Evolutionary conservation across 1,140 invertebrate genomes (phyloP), one percentile per base, ranked within the genome.

Genomic region (Amphibalanus amphitrite): DNA sequence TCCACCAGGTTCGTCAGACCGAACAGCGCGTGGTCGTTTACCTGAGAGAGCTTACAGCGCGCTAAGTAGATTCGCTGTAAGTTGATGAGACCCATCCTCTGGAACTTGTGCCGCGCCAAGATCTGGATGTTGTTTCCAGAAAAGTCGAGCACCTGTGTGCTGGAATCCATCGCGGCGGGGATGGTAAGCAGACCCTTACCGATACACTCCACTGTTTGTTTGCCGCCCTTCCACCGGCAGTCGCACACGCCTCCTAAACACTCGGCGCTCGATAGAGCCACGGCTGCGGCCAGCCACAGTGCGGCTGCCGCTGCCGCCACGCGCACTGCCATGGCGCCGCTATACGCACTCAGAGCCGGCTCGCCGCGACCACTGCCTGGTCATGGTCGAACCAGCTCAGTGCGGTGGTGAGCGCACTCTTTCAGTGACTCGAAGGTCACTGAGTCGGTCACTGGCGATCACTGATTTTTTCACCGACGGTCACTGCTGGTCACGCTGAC

Each of bases 211-310:
- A 93, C 91, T 29, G 90, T 92, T 76, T 91, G 88, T 82, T 95
- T 94, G 72, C 92, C 92, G 76, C 88, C 86, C 81, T 93, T 92
- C 92, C 92, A 93, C 80, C 92, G 93, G 82, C 91, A 93, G 72
- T 84, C 84, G 80, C 92, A 94, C 75, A 89, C 86, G 29, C 85
- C 84, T 4, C 3, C 28, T 28, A 26, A 26, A 28, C 65, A 67
- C n/a, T 26, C 65, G n/a, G 28, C 28, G 65, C n/a, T 26, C 3
- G 65, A 8, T 23, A 59, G 47, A 20, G 10, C n/a, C n/a, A n/a
- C 23, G 47, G 47, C 17, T 4, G 15, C 33, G 33, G 33, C 15
- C 33, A 38, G 33, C 33, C 33, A 38, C 15, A 15, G 4, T 15
- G 15, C 33, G 15, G 33, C 33, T 38, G 33, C 33, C 33, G 33